Percentiles rank a stretch among this genome's conserved stretches.
Evolutionary conservation across 2,113 vertebrate genomes (phyloP).

Genomic region (Scalopus aquaticus): DNA sequence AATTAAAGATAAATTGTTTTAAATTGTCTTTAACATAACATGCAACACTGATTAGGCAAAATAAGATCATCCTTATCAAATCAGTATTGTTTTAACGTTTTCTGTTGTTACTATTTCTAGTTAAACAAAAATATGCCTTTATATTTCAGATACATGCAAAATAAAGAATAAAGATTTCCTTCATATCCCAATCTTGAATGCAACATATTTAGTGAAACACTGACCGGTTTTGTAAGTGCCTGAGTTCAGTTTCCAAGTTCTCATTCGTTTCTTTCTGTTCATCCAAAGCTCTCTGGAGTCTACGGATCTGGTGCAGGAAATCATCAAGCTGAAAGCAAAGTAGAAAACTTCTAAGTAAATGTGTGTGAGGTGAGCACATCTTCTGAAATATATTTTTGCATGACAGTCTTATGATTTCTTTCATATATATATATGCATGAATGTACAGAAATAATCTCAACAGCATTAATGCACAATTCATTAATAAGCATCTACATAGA

Average conservation of each 20-base stretch:
- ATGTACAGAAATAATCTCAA: not conserved
- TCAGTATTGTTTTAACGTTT: not conserved
- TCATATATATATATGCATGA: not conserved
- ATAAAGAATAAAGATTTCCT: not conserved
- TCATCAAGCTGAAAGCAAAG: conserved; percentile 57
- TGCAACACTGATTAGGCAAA: not conserved
- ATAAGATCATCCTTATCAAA: not conserved
- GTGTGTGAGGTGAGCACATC: not conserved
- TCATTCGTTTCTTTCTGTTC: conserved; percentile 65
- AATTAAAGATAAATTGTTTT: not conserved
- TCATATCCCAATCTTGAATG: not conserved
- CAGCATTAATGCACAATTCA: not conserved
- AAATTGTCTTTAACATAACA: not conserved
- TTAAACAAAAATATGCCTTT: not conserved
- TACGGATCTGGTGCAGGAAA: conserved; percentile 50
- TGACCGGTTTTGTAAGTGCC: conserved; percentile 12
- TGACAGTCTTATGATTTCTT: not conserved
- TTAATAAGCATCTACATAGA: not conserved
- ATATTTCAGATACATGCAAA: not conserved
- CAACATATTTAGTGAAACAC: not conserved
- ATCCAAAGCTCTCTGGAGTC: conserved; percentile 38
- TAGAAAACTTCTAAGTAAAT: not conserved
- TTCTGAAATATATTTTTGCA: not conserved
- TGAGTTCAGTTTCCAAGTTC: conserved; percentile 41
- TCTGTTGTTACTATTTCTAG: not conserved